Base-by-base conservation (phyloP, 2,113 vertebrate species). In the Eolophus roseicapilla region DNA sequence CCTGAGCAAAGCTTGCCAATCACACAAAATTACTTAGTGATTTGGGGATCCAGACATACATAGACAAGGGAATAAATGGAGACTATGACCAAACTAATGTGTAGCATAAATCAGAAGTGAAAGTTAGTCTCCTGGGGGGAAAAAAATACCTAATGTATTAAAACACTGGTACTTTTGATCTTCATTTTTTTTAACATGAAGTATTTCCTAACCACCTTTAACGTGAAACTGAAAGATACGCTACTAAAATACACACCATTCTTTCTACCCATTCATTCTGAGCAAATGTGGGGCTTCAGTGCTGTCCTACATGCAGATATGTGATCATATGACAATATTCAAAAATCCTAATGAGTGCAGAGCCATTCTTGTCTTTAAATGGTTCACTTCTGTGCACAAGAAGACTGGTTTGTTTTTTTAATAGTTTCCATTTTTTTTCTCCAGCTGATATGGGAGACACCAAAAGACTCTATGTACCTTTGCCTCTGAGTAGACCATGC, bases 21-120 rank as follows among this genome's bases (percentile, higher is more conserved):
- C 90, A 91, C 39, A 82, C 35, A 93, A 94, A 95, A 96, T 96
- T 95, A 95, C 93, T 96, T 94, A 70, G 94, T 92, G 87, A 87
- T 90, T 96, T 93, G 79, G 95, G 91, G 96, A 94, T 93, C 63
- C 0, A 1, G 67, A 91, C 78, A 29, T 64, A 76, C 76, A 90
- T 19, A 78, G 91, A 85, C 79, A 91, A 63, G 91, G 82, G 75
- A 93, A 92, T 95, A 88, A 87, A 92, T 86, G 60, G 85, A 92
- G 81, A 84, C 50, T 53, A 57, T 57, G 67, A 91, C 64, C 33
- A 89, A 93, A 65, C 27, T 95, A 74, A 96, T 41, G 77, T 74
- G 83, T 84, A 46, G 95, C 74, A 90, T 92, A 96, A 95, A 95
- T 91, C 87, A 92, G 69, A 74, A 94, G 29, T 69, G 79, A 88